phyloP scores from a whole-genome alignment of 2,113 vertebrate genomes.

The Chionodraco myersi region DNA sequence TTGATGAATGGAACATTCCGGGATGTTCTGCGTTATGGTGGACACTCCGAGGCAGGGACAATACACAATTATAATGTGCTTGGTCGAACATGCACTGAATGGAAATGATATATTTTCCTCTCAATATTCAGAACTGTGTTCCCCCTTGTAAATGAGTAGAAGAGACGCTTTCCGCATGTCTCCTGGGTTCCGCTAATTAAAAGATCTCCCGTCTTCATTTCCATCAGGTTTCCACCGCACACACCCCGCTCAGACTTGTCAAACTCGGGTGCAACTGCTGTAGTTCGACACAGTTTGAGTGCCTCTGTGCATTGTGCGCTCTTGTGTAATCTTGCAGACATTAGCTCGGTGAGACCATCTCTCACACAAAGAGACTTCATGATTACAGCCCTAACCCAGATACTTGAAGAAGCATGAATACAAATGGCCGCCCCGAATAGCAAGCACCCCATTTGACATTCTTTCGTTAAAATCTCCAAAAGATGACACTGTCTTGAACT shows the following conservation, averaged over 20 bases:
- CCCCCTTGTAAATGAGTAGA: slow-evolving; percentile 6
- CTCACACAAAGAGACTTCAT: slow-evolving; percentile 63
- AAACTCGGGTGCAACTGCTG: slow-evolving; percentile 15
- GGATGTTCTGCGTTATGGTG: slow-evolving; percentile 33
- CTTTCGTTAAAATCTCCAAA: slow-evolving; percentile 32
- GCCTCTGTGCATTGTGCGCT: slow-evolving; percentile 6
- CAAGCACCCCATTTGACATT: slow-evolving; percentile 41
- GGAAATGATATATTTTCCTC: slow-evolving; percentile 28
- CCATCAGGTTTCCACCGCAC: slow-evolving; percentile 43
- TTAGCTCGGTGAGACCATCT: slow-evolving; percentile 41
- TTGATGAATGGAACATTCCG: slow-evolving; percentile 42
- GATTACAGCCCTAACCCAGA: slow-evolving; percentile 72
- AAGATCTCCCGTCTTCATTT: slow-evolving; percentile 60
- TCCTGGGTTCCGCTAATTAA: slow-evolving; percentile 55
- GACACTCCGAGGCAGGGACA: slow-evolving; percentile 16
- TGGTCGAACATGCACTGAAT: slow-evolving; percentile 13
- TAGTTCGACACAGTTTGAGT: slow-evolving; percentile 46
- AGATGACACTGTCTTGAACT: slow-evolving; percentile 64
- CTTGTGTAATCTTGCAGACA: slow-evolving; percentile 36
- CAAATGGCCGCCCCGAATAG: slow-evolving; percentile 41
- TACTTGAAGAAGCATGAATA: slow-evolving; percentile 39
- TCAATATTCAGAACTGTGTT: not conserved
- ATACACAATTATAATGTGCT: slow-evolving; percentile 25
- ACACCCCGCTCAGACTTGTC: slow-evolving; percentile 5
- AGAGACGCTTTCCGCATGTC: slow-evolving; percentile 4